Evolutionary conservation across 2,888 invertebrate species (phyloP).

Genomic region (Stenchaetothrips biformis): DNA sequence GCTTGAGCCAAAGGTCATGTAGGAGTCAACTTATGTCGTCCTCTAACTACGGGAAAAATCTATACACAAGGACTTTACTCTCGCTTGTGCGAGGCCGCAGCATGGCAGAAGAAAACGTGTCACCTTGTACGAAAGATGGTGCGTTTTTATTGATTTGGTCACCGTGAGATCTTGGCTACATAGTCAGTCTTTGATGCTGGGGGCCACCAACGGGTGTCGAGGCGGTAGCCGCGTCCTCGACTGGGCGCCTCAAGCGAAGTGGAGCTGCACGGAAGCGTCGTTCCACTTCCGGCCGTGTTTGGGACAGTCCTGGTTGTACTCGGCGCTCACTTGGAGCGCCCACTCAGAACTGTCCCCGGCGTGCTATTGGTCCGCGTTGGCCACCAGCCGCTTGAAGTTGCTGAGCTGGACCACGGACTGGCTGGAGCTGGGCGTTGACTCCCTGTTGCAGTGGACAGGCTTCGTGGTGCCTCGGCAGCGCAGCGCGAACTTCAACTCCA

Average conservation of each 20-base stretch:
- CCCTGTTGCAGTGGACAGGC: constrained; percentile 39
- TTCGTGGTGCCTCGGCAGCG: constrained; percentile 45
- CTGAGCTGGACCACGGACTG: constrained; percentile 1
- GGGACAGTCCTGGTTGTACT: constrained; percentile 3
- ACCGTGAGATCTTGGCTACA: background rate
- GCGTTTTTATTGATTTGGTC: background rate
- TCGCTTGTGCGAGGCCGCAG: background rate
- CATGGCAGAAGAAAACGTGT: background rate
- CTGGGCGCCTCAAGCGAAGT: background rate
- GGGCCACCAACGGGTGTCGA: background rate
- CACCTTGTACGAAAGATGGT: background rate
- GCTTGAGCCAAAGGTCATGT: background rate
- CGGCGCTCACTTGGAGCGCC: background rate
- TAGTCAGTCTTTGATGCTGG: background rate
- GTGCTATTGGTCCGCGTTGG: background rate
- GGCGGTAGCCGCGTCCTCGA: background rate
- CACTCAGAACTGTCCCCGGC: background rate
- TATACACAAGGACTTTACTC: too few relatives aligned
- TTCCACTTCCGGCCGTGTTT: background rate
- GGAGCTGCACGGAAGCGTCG: background rate
- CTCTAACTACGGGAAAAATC: too few relatives aligned
- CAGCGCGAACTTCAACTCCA: constrained; percentile 46
- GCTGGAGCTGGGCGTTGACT: background rate
- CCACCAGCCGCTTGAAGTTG: background rate
- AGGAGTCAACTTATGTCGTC: too few relatives aligned